Evolutionary conservation across 2,113 vertebrate genomes (phyloP).

Genomic region (Barbus barbus): DNA sequence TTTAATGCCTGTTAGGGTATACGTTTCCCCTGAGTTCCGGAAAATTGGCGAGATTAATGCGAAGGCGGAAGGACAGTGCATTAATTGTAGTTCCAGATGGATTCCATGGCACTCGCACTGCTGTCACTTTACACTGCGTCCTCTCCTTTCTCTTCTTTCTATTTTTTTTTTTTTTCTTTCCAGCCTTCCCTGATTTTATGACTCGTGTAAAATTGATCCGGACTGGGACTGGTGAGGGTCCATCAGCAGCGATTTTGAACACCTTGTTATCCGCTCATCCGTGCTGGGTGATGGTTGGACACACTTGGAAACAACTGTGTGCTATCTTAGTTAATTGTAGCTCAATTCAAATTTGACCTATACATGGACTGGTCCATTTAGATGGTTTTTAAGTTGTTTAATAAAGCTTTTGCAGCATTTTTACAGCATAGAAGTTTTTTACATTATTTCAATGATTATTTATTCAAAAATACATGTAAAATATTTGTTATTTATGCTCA

Average conservation of each 20-base stretch:
- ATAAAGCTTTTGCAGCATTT: not conserved
- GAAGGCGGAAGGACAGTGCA: conserved; percentile 65
- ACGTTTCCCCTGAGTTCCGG: conserved; percentile 71
- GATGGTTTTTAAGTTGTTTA: not conserved
- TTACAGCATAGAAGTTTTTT: not conserved
- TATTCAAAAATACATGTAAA: not conserved
- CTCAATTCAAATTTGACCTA: not conserved
- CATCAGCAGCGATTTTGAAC: conserved; percentile 73
- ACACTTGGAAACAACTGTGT: not conserved
- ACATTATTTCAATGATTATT: not conserved
- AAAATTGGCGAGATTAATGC: conserved; percentile 77
- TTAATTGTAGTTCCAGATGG: conserved; percentile 78
- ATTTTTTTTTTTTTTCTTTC: conserved; percentile 6
- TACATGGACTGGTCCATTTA: not conserved
- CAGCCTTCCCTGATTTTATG: conserved; percentile 65
- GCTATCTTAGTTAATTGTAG: conserved; percentile 2
- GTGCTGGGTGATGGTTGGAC: conserved; percentile 9
- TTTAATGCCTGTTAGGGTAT: conserved; percentile 68
- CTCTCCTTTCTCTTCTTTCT: not conserved
- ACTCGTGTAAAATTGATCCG: conserved; percentile 72
- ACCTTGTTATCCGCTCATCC: conserved; percentile 72
- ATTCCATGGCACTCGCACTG: conserved; percentile 48
- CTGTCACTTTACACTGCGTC: conserved; percentile 51
- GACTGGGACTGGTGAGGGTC: conserved; percentile 55
- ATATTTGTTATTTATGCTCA: not conserved